A percentile compares a stretch with the other conserved stretches of the same genome.
Conservation (phyloP, 1,140 invertebrate genomes). For the Pseudomyrmex flavicornis region DNA sequence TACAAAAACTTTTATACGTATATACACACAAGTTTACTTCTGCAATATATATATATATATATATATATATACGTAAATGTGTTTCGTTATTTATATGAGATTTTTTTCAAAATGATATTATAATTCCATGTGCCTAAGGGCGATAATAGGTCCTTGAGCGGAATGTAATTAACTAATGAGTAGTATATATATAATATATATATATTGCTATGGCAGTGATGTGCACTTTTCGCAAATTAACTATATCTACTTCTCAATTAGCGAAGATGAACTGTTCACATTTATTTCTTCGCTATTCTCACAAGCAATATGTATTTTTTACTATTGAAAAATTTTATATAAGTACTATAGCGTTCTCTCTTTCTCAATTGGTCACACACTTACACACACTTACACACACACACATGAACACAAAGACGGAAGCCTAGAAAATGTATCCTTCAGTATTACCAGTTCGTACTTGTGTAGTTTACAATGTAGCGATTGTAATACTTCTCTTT, state of each 20-base stretch:
- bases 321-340: constrained; percentile 18
- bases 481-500: constrained; percentile 34
- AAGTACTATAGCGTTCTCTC: constrained; percentile 3
- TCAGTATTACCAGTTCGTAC: constrained; percentile 47
- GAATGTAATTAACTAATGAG: constrained; percentile 14
- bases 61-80: background rate
- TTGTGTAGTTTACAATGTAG: constrained; percentile 36
- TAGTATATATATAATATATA: background rate
- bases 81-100: too few species aligned
- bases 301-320: constrained; percentile 51
- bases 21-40: background rate
- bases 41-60: background rate
- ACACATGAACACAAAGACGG: too few species aligned
- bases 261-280: constrained; percentile 34
- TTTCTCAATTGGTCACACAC: too few species aligned
- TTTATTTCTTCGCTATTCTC: constrained; percentile 47
- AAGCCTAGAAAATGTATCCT: constrained; percentile 11
- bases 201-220: constrained; percentile 43
- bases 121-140: constrained; percentile 10
- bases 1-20: background rate
- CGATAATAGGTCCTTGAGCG: background rate
- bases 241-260: constrained; percentile 14
- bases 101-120: background rate
- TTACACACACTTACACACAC: too few species aligned
- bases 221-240: constrained; percentile 49